Percentiles rank a stretch among this genome's conserved stretches.
Evolutionary conservation across 2,888 invertebrate genomes (phyloP).

Genomic region (Pandemis corylana): DNA sequence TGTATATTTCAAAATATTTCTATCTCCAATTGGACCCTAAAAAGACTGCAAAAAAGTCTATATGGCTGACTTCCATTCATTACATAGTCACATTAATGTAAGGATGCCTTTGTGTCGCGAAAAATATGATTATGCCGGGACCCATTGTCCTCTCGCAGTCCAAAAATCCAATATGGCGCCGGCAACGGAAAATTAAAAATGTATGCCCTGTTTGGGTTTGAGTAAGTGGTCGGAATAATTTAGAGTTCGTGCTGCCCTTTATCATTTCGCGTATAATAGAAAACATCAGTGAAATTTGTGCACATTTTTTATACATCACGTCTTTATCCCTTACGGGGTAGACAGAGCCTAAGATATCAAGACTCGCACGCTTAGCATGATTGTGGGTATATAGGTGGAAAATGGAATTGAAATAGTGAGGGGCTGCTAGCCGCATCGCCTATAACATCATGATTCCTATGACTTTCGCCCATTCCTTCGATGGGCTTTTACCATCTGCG

Average conservation of each 20-base stretch:
- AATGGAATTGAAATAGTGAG: no score
- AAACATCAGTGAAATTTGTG: background rate
- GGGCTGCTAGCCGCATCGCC: no score
- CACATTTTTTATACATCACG: background rate
- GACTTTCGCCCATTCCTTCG: no score
- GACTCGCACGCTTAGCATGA: no score
- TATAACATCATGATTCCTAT: no score
- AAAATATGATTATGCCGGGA: constrained; percentile 82
- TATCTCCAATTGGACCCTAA: constrained; percentile 41
- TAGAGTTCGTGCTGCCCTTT: background rate
- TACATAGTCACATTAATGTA: constrained; percentile 77
- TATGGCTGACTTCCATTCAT: constrained; percentile 78
- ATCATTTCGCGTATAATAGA: background rate
- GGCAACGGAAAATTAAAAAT: constrained; percentile 35
- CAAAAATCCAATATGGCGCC: constrained; percentile 57
- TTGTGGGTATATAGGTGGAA: no score
- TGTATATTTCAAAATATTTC: no score
- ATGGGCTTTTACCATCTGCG: no score
- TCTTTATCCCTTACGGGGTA: no score
- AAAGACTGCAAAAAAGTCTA: constrained; percentile 59
- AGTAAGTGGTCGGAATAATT: constrained; percentile 7
- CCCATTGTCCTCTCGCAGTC: constrained; percentile 78
- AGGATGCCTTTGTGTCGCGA: constrained; percentile 77
- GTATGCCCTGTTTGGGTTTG: constrained; percentile 31
- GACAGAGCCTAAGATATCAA: no score